phyloP scores from a whole-genome alignment of 2,888 invertebrate genomes.

The Drosophila bunnanda region DNA sequence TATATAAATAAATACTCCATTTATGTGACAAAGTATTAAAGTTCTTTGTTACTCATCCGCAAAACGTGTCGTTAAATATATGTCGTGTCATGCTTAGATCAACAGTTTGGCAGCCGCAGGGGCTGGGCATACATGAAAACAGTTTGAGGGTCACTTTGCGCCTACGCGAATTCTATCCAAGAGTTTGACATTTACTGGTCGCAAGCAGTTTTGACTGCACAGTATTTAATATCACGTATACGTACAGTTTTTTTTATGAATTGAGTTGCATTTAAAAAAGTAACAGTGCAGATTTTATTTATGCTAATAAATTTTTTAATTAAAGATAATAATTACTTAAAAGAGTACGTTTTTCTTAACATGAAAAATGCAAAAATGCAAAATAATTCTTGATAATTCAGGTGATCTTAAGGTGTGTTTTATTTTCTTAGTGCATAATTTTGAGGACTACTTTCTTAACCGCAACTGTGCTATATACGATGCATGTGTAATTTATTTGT shows the following conservation, averaged over 20 bases:
- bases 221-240: conserved; percentile 13
- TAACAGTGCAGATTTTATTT: background rate
- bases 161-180: conserved; percentile 21
- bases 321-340: no score
- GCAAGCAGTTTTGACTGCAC: conserved; percentile 24
- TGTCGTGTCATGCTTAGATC: conserved; percentile 24
- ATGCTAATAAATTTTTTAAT: no score
- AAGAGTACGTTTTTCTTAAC: no score
- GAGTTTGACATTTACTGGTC: conserved; percentile 38
- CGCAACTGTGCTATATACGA: conserved; percentile 11
- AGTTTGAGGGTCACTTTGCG: conserved; percentile 17
- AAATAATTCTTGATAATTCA: no score
- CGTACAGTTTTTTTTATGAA: background rate
- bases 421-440: background rate
- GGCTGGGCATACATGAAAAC: background rate
- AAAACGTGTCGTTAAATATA: background rate
- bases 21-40: background rate
- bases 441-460: background rate
- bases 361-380: no score
- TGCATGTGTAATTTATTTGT: conserved; percentile 15
- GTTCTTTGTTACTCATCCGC: conserved; percentile 2
- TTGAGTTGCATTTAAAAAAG: background rate
- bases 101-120: conserved; percentile 19
- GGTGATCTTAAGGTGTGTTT: no score
- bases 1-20: background rate